Base-by-base conservation (phyloP, 2,797 vertebrate species). In the Hipposideros larvatus region DNA sequence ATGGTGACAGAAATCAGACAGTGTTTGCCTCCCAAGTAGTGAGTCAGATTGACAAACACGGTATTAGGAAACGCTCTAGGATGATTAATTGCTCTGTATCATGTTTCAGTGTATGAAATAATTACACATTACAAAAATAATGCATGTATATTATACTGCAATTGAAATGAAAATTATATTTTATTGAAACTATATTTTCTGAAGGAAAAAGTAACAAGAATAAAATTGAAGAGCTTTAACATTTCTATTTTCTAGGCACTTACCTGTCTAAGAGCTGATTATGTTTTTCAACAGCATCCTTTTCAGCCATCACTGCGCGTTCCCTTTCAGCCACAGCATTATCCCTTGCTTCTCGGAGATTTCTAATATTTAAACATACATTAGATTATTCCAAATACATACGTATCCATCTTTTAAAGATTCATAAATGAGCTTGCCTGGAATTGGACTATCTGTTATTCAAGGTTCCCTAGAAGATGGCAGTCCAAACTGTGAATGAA, bases 181-280 rank as follows among this genome's bases (percentile, higher is more conserved):
- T 89, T 31, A 88, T 68, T 87, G 37, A 41, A 91, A 94, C 83
- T 48, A 68, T 7, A 55, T 22, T 87, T 85, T 89, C 15, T 80
- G 61, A 63, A 85, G 70, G 19, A 74, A 90, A 87, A 89, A 71
- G 4, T 66, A 75, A 78, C 0, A 26, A 66, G 14, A 91, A 70
- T 5, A 65, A 78, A 68, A 53, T 0, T 4, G 31, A 65, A 48
- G 31, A 43, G 70, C n/a, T 59, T 53, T 63, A 91, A 86, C 2
- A 31, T 75, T 68, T 70, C 13, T 31, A 14, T 91, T 57, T 86
- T 73, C 34, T 84, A 79, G 34, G 80, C 73, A 99, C 99, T 99
- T 98, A 99, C 99, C 99, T 99, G 97, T 99, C 99, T 92, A 99
- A 98, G 88, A 99, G 98, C 41, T 99, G 99, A 96, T 99, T 99